Evolutionary conservation across 2,113 vertebrate genomes (phyloP).

Genomic region (Zootoca vivipara): DNA sequence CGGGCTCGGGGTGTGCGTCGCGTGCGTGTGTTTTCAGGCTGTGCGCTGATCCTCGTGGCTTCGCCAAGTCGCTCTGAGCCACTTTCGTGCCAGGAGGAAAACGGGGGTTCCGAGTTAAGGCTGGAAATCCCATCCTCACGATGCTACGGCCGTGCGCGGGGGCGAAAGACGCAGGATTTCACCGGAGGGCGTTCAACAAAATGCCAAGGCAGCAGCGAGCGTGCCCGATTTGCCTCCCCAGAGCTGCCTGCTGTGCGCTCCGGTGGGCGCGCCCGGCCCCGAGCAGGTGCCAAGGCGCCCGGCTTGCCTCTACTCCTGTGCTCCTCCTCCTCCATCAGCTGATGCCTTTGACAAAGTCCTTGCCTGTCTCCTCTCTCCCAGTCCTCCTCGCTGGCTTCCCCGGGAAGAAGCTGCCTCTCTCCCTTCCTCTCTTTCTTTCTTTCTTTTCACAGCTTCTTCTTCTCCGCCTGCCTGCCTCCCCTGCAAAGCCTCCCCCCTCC

Average conservation of each 20-base stretch:
- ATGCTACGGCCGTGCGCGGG: no score
- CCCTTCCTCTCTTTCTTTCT: no score
- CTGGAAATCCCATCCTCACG: no score
- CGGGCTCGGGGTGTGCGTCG: no score
- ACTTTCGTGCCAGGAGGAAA: no score
- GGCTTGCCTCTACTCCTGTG: background rate
- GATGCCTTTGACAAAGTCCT: slow-evolving; percentile 67
- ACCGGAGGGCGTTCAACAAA: no score
- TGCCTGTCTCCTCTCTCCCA: slow-evolving; percentile 64
- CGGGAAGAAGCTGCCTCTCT: slow-evolving; percentile 28
- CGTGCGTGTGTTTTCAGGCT: no score
- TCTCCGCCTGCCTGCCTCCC: background rate
- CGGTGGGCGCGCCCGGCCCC: no score
- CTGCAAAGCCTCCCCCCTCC: background rate
- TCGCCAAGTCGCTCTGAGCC: no score
- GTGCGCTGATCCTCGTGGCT: no score
- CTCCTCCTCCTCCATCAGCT: slow-evolving; percentile 54
- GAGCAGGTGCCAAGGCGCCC: background rate
- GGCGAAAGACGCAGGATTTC: no score
- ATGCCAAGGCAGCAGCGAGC: background rate
- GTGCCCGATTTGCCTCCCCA: background rate
- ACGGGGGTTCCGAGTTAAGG: no score
- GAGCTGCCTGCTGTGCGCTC: background rate
- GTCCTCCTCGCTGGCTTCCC: slow-evolving; percentile 66
- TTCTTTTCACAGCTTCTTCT: background rate